A percentile compares a stretch with the other conserved stretches of the same genome.
Evolutionary conservation across 2,888 invertebrate genomes (phyloP).

Genomic region (Leptarthrus brevirostris): DNA sequence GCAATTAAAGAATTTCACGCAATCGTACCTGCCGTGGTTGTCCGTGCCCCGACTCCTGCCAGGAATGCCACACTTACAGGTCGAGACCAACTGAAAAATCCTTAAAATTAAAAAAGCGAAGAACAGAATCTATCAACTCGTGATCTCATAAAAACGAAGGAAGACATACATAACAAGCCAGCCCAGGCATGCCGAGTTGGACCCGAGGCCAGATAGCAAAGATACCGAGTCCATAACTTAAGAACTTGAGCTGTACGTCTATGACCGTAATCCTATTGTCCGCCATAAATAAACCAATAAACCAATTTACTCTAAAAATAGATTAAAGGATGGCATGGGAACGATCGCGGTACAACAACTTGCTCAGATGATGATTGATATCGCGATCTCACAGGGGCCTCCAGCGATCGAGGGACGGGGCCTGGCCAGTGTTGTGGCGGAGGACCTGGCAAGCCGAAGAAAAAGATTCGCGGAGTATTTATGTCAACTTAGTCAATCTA

Average conservation of each 20-base stretch:
- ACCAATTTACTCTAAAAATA: conserved; percentile 54
- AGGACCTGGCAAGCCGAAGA: conserved; percentile 4
- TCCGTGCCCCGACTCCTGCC: not conserved
- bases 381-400: conserved; percentile 4
- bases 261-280: conserved; percentile 51
- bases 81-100: conserved; percentile 6
- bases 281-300: conserved; percentile 53
- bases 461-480: conserved; percentile 36
- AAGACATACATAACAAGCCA: conserved; percentile 2
- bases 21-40: not conserved
- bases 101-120: conserved; percentile 22
- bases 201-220: conserved; percentile 31
- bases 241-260: conserved; percentile 48
- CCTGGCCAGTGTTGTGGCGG: conserved; percentile 3
- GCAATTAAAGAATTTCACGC: conserved; percentile 1
- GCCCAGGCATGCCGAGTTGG: conserved; percentile 28
- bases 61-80: not conserved
- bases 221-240: conserved; percentile 43
- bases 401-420: not conserved
- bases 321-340: conserved; percentile 46
- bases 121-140: conserved; percentile 42
- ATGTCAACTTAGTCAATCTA: conserved; percentile 47
- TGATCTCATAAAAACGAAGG: conserved; percentile 40
- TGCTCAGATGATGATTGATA: conserved; percentile 44
- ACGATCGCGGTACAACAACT: conserved; percentile 13